Evolutionary conservation across 2,113 vertebrate species (phyloP), one percentile per base, ranked within the genome.

Genomic region (Gymnocephalus cernua): DNA sequence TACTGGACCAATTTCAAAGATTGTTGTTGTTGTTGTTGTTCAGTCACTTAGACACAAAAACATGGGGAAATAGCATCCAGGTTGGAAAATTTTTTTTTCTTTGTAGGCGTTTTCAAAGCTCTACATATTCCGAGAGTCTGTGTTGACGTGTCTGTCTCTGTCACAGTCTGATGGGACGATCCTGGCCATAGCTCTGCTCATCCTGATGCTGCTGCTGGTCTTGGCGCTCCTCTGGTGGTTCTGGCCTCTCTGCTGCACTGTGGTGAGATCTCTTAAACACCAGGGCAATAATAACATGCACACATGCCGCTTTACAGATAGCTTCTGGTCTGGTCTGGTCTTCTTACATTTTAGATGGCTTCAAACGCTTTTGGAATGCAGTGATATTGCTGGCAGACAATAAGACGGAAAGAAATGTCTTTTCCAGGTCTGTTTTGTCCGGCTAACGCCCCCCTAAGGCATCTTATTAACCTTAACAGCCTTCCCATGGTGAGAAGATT

Each of bases 191-290:
- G 97, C 97, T 6, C 81, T 99, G 85, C 91, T 99, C 84, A 97
- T 99, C 89, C 95, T 99, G 68, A 97, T 99, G 95, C 93, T 99
- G 5, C 95, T 99, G 12, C 90, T 99, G 90, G 92, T 96, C 0
- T 59, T 99, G 94, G 96, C 90, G 8, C 95, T 99, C 3, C 95
- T 99, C 57, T 99, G 98, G 98, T 99, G 98, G 98, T 99, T 99
- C 95, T 99, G 98, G 98, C 98, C 98, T 21, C 97, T 99, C 18
- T 99, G 98, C 93, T 99, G 98, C 93, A 99, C 98, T 0, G 97
- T 99, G 97, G 98, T 99, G 93, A 98, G 98, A 95, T 68, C 56
- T 51, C 50, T 64, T 41, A 14, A 69, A 38, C 45, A 71, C 27
- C 8, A 38, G 23, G 62, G 32, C 71, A 68, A 16, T 50, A 57